phyloP scores from a whole-genome alignment of 92 coral and sea anemone species.

The Zoanthus solanderi region DNA sequence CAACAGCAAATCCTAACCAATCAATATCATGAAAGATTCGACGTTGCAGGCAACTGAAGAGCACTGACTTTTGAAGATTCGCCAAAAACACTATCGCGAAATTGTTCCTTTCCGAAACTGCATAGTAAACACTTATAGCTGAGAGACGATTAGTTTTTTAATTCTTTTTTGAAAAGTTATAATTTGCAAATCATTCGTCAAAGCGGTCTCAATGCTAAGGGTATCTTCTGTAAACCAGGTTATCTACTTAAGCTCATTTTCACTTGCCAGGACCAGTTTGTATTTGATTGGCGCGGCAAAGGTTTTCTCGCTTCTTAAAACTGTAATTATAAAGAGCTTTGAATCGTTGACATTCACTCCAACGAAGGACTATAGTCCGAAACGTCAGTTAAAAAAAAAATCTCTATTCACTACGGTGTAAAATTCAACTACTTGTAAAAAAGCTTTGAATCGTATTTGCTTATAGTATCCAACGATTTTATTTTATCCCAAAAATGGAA shows the following conservation, averaged over 20 bases:
- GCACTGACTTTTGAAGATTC: not conserved
- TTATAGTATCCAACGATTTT: not conserved
- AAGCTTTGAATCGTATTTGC: not conserved
- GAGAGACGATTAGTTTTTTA: not conserved
- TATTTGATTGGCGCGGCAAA: not conserved
- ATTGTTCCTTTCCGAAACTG: not conserved
- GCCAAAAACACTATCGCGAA: not conserved
- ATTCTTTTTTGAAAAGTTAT: not conserved
- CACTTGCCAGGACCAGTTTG: not conserved
- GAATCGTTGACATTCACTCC: not conserved
- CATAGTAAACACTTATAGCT: not conserved
- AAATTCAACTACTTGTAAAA: no score
- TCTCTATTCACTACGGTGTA: no score
- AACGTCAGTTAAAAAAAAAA: no score
- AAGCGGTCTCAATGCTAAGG: not conserved
- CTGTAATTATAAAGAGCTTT: not conserved
- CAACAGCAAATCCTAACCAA: not conserved
- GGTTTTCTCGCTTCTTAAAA: not conserved
- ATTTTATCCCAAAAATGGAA: not conserved
- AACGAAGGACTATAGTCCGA: no score
- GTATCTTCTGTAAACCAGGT: not conserved
- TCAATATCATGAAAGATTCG: not conserved
- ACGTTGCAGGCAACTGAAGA: not conserved
- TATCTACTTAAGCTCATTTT: not conserved
- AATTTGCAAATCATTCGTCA: not conserved